Evolutionary conservation across 2,888 invertebrate species (phyloP), one percentile per base, ranked within the genome.

Genomic region (Perdita meconis): DNA sequence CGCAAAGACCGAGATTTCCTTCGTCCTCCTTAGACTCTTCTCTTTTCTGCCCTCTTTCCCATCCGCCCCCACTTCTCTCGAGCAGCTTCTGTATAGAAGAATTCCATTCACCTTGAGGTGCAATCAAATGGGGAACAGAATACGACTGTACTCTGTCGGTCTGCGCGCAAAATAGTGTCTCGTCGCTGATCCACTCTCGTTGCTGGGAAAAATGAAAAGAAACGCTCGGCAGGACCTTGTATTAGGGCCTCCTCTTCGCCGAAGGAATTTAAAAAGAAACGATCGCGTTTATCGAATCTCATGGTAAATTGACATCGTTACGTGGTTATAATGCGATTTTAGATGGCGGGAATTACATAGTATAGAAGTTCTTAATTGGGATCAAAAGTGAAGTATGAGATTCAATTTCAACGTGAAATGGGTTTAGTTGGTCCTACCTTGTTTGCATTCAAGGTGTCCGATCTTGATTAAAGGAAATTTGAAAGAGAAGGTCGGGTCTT

Each of bases 71-170:
- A 5, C 44, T 59, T 38, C 40, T 38, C n/a, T 10, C n/a, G 12
- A 13, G n/a, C 34, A 5, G 24, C 53, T 40, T 55, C 59, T 68
- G 30, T 26, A 51, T 24, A 1, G 50, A 53, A 51, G 60, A 60
- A 68, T 65, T 75, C 75, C 75, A 74, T 78, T 78, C 77, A 69
- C 75, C 59, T 75, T 60, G 55, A 64, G 40, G 47, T 26, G 60
- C 64, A n/a, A 75, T 59, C 59, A 71, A 72, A 65, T 71, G 51
- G 22, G n/a, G 26, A 30, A 42, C 42, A 16, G 51, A 24, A 47
- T 1, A 8, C 47, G 8, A 50, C 42, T 10, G n/a, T 16, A 40
- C 55, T 30, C 30, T 30, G 36, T 22, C 56, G 66, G 22, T 36
- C 16, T 36, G 16, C 66, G 47, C 44, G 44, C 34, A 57, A 66